Conservation (phyloP, 2,113 vertebrate genomes). For the Nettapus auritus region DNA sequence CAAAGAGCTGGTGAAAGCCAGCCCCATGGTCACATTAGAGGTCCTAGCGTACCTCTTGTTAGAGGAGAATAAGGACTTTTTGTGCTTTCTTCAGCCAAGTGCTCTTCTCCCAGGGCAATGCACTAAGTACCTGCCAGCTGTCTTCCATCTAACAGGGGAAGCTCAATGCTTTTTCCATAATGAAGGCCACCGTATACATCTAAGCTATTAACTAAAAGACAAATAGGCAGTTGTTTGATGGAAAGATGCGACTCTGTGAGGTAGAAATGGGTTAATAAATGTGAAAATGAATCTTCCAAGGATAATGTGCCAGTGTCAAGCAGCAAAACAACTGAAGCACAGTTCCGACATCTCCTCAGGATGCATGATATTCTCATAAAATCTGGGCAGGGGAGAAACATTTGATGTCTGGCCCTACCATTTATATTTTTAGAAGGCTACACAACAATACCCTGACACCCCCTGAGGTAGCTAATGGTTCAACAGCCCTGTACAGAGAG, state of each 20-base stretch:
- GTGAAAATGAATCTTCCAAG: slow-evolving; percentile 39
- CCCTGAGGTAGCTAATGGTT: slow-evolving; percentile 64
- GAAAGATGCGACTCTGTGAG: neutral
- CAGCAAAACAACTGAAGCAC: slow-evolving; percentile 24
- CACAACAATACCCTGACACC: slow-evolving; percentile 50
- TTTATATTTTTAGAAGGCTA: slow-evolving; percentile 67
- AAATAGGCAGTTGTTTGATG: slow-evolving; percentile 15
- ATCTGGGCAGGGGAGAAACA: neutral
- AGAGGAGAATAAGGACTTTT: neutral
- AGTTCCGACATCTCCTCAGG: slow-evolving; percentile 46
- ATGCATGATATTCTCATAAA: slow-evolving; percentile 24
- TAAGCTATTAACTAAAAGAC: slow-evolving; percentile 48
- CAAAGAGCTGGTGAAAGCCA: neutral
- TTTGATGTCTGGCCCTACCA: slow-evolving; percentile 58
- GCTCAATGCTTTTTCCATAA: neutral
- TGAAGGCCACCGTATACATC: neutral
- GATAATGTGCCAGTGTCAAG: slow-evolving; percentile 34
- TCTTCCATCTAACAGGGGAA: slow-evolving; percentile 22
- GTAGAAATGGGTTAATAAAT: slow-evolving; percentile 50
- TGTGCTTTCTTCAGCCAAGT: neutral
- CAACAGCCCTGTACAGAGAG: slow-evolving; percentile 44
- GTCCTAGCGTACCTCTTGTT: slow-evolving; percentile 5
- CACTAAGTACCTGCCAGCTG: slow-evolving; percentile 40
- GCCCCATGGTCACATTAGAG: slow-evolving; percentile 8
- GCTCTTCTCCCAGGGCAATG: neutral